Percentiles rank a stretch among this genome's conserved stretches.
Evolutionary conservation across 2,888 invertebrate species (phyloP).

Genomic region (Erynnis tages): DNA sequence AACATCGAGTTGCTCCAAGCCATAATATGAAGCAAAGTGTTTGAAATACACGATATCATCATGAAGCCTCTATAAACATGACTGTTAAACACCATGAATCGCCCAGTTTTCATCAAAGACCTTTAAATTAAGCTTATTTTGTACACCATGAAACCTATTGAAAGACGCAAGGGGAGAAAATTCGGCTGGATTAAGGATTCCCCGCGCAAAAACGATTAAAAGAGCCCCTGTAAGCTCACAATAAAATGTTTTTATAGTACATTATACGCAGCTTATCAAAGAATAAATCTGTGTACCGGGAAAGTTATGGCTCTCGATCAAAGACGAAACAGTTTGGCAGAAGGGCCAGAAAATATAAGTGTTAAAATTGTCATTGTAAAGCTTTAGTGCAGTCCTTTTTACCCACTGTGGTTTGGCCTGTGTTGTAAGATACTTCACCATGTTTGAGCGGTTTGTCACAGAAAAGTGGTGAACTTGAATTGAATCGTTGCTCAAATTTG

Average conservation of each 20-base stretch:
- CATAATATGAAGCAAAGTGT: too few relatives aligned
- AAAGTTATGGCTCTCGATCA: constrained; percentile 7
- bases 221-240: constrained; percentile 11
- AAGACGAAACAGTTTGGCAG: not conserved
- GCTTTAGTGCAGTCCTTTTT: too few relatives aligned
- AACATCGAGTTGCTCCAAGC: too few relatives aligned
- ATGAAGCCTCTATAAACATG: not conserved
- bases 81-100: not conserved
- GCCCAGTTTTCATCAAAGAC: not conserved
- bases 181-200: constrained; percentile 18
- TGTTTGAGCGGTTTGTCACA: too few relatives aligned
- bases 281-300: constrained; percentile 22
- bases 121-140: constrained; percentile 4
- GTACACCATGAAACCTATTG: not conserved
- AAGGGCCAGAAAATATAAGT: not conserved
- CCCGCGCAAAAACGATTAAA: constrained; percentile 14
- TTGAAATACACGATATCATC: too few relatives aligned
- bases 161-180: not conserved
- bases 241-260: constrained; percentile 22
- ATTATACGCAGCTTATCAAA: constrained; percentile 15
- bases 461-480: too few relatives aligned
- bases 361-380: too few relatives aligned
- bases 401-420: too few relatives aligned
- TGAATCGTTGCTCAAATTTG: too few relatives aligned
- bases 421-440: too few relatives aligned